Conservation (phyloP, 2,888 invertebrate species). For the Melolontha melolontha region DNA sequence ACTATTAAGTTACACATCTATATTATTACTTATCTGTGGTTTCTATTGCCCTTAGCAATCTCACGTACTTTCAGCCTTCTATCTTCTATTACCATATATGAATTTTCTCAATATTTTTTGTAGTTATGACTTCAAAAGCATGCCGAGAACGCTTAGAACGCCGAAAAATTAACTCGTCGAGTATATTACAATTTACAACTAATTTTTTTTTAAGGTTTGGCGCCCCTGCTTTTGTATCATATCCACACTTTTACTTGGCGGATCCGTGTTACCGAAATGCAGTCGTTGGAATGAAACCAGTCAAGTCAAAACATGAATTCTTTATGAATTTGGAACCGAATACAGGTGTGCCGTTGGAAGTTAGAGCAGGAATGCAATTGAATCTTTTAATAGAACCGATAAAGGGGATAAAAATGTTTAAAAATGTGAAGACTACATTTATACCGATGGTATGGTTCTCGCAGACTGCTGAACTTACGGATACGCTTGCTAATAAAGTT, state of each 20-base stretch:
- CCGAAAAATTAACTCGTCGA: no score
- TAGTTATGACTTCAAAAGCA: no score
- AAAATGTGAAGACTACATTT: slow-evolving; percentile 69
- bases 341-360: slow-evolving; percentile 82
- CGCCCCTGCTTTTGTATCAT: slow-evolving; percentile 86
- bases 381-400: slow-evolving; percentile 74
- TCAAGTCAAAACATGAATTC: slow-evolving; percentile 74
- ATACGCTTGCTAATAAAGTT: slow-evolving; percentile 70
- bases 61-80: no score
- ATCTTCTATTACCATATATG: no score
- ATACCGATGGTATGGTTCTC: slow-evolving; percentile 85
- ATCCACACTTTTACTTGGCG: slow-evolving; percentile 84
- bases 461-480: slow-evolving; percentile 73
- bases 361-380: slow-evolving; percentile 82
- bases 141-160: no score
- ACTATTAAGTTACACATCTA: no score
- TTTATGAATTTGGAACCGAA: slow-evolving; percentile 77
- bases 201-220: slow-evolving; percentile 68
- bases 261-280: slow-evolving; percentile 74
- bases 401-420: slow-evolving; percentile 69
- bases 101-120: no score
- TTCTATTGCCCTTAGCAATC: no score
- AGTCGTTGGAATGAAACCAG: slow-evolving; percentile 77
- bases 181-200: not conserved
- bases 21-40: no score